Evolutionary conservation across 2,113 vertebrate species (phyloP), one percentile per base, ranked within the genome.

Genomic region (Coptodon bakossiorum): DNA sequence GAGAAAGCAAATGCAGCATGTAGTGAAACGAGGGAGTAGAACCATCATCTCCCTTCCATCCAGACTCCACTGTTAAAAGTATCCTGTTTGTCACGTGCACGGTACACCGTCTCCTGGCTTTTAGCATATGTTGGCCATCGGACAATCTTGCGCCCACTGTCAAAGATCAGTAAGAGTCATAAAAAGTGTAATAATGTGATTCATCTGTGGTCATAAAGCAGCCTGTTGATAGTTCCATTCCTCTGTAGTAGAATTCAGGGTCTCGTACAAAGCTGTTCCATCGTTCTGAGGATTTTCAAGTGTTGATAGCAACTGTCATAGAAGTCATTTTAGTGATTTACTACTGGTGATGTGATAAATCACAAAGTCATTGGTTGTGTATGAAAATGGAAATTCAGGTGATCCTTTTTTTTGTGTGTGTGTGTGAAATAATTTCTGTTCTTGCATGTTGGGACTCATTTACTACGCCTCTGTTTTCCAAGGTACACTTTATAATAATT

Each of bases 121-220:
- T 81, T 68, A 86, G 56, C 81, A 31, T 53, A 53, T 36, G 66
- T 82, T 34, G 80, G 84, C 52, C 90, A 87, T 86, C 4, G 22
- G 90, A 93, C 89, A 92, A 88, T 86, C 89, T 82, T 81, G 54
- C 57, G 31, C 87, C 54, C 83, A 48, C 43, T 19, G 88, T 85
- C 83, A 57, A 71, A 91, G 86, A 88, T 59, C 80, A 85, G 36
- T 29, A 90, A 36, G 73, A 48, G 84, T 86, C 29, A 11, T 91
- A 80, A 82, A 88, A 88, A 61, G 61, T 87, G 88, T 89, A 86
- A 88, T 40, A 29, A 71, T 79, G 82, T 90, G 81, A 91, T 56
- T 89, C 24, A 86, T 87, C 82, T 86, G 84, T 93, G 88, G 81
- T 53, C 84, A 92, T 63, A 45, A 87, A 88, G 91, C 88, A 85